phyloP scores from a whole-genome alignment of 1,140 invertebrate genomes.

The Scaptomyza montana region DNA sequence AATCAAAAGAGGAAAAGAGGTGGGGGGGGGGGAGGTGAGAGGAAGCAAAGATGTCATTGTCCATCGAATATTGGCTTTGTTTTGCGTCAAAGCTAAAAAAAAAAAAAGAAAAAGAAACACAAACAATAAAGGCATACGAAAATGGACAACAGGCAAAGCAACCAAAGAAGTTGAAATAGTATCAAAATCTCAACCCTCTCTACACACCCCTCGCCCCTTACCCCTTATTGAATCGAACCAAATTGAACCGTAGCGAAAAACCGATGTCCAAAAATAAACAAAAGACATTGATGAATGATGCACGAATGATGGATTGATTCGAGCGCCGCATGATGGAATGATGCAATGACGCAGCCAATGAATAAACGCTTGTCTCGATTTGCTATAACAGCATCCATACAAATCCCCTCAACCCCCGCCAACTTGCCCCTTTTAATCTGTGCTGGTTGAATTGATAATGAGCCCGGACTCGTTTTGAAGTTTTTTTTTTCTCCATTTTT shows the following conservation, averaged over 20 bases:
- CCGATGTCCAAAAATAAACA: conserved; percentile 39
- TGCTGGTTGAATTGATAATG: conserved; percentile 76
- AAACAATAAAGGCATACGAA: not conserved
- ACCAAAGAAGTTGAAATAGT: not conserved
- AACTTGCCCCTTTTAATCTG: not conserved
- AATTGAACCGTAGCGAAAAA: not conserved
- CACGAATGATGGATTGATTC: conserved; percentile 71
- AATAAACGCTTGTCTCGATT: conserved; percentile 50
- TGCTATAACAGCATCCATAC: not conserved
- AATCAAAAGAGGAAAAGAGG: conserved; percentile 2
- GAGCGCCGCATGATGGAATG: conserved; percentile 52
- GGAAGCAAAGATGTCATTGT: conserved; percentile 4
- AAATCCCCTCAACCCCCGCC: too few species aligned
- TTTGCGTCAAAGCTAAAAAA: conserved; percentile 49
- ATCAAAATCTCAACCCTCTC: not conserved
- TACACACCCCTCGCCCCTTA: too few species aligned
- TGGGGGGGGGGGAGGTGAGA: too few species aligned
- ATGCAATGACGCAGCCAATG: conserved; percentile 55
- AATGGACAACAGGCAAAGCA: conserved; percentile 23
- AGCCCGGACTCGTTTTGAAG: conserved; percentile 24
- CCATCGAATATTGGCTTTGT: conserved; percentile 24
- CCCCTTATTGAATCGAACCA: not conserved
- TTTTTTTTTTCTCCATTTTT: not conserved
- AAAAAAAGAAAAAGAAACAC: conserved; percentile 41
- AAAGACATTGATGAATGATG: conserved; percentile 81